Percentiles rank a stretch among this genome's conserved stretches.
Evolutionary conservation across 2,888 invertebrate genomes (phyloP).

Genomic region (Strigamia transsilvanica): DNA sequence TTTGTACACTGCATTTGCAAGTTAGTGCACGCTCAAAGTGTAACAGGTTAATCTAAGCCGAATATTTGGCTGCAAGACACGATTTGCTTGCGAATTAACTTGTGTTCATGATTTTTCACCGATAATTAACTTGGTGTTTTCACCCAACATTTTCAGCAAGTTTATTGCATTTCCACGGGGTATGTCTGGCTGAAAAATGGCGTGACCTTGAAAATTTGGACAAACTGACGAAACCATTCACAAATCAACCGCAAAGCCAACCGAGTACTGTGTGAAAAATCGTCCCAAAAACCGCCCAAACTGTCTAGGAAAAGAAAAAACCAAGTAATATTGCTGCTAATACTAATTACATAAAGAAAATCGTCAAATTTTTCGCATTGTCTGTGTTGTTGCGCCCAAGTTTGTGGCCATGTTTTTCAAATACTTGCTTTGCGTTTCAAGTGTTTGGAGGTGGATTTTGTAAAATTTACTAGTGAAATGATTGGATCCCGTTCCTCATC

Average conservation of each 20-base stretch:
- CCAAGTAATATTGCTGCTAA: too few relatives aligned
- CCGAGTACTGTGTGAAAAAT: too few relatives aligned
- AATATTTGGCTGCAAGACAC: not conserved
- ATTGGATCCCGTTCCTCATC: conserved; percentile 1
- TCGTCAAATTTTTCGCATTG: too few relatives aligned
- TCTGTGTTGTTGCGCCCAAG: not conserved
- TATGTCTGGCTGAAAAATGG: not conserved
- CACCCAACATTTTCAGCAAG: not conserved
- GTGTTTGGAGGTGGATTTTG: not conserved
- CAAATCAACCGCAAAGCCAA: too few relatives aligned
- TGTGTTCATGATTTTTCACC: not conserved
- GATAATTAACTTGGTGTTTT: not conserved
- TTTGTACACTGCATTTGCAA: conserved; percentile 1
- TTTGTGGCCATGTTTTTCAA: not conserved
- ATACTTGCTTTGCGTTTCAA: not conserved
- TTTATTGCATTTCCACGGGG: conserved; percentile 8
- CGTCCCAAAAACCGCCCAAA: too few relatives aligned
- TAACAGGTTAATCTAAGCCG: not conserved
- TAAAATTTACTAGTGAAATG: not conserved
- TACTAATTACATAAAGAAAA: not conserved
- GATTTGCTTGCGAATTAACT: not conserved
- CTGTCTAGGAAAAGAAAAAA: too few relatives aligned
- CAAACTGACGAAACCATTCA: not conserved
- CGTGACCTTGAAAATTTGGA: not conserved
- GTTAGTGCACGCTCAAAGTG: not conserved